phyloP scores from a whole-genome alignment of 2,113 vertebrate species.

The Grallaria varia region DNA sequence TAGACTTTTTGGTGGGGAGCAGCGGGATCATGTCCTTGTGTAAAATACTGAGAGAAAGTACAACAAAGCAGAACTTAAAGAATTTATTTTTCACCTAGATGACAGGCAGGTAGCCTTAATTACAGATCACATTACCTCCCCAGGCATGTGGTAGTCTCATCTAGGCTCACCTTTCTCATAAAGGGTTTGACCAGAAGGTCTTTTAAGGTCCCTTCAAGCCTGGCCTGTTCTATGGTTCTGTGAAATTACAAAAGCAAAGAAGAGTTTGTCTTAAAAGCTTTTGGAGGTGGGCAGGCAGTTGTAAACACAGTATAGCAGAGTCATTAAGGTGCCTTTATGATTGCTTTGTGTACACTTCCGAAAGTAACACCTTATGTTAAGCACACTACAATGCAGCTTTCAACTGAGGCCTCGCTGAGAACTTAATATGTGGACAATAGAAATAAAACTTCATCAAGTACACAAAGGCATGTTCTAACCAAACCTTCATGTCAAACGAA shows the following conservation, averaged over 20 bases:
- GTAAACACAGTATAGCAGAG: neutral
- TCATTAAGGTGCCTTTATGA: neutral
- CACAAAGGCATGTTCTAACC: neutral
- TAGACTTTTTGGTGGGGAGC: neutral
- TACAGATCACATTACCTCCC: neutral
- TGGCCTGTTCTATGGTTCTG: neutral
- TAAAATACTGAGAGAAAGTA: neutral
- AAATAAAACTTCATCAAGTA: neutral
- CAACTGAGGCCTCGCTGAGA: neutral
- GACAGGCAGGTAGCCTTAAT: neutral
- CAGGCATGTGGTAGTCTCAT: neutral
- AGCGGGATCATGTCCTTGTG: neutral
- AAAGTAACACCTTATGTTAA: neutral
- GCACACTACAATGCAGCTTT: neutral
- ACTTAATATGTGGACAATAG: neutral
- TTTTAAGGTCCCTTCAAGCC: neutral
- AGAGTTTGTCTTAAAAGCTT: neutral
- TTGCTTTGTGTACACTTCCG: neutral
- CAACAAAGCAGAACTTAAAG: fast-evolving
- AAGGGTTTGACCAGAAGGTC: too few relatives aligned
- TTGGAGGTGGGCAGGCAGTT: neutral
- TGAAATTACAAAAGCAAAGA: neutral
- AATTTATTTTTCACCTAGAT: neutral
- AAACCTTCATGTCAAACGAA: neutral
- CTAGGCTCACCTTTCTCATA: neutral